Conservation (phyloP, 2,888 invertebrate species). For the Shargacucullia verbasci region DNA sequence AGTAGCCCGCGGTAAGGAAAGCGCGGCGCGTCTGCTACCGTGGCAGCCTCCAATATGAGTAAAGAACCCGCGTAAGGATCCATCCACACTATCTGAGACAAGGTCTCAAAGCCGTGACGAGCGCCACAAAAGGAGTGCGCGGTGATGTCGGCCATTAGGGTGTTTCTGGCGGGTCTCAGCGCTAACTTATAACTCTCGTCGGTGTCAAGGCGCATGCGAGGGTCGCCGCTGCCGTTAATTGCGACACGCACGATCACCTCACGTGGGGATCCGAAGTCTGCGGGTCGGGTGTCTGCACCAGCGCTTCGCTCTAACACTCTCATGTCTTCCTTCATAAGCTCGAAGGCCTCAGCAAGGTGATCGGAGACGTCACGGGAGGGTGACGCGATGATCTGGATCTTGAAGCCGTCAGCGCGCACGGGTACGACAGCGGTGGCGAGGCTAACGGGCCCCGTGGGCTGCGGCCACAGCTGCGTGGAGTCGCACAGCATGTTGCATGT, state of each 20-base stretch:
- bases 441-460: conserved; percentile 92
- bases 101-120: conserved; percentile 93
- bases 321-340: conserved; percentile 86
- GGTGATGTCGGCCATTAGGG: conserved; percentile 89
- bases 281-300: conserved; percentile 62
- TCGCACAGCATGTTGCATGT: conserved; percentile 95
- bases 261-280: conserved; percentile 75
- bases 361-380: conserved; percentile 76
- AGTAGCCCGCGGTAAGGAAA: conserved; percentile 95
- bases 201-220: conserved; percentile 90
- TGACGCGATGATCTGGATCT: conserved; percentile 76
- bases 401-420: conserved; percentile 87
- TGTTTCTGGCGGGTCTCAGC: conserved; percentile 83
- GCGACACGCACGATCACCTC: conserved; percentile 85
- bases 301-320: conserved; percentile 80
- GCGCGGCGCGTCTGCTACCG: conserved; percentile 93
- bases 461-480: conserved; percentile 93
- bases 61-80: conserved; percentile 91
- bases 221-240: conserved; percentile 87
- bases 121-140: conserved; percentile 93
- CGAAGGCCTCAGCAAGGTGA: conserved; percentile 86
- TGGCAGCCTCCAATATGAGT: conserved; percentile 90
- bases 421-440: conserved; percentile 91
- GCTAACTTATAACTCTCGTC: conserved; percentile 93
- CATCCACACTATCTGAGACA: conserved; percentile 94